Evolutionary conservation across 2,113 vertebrate genomes (phyloP).

Genomic region (Pipra filicauda): DNA sequence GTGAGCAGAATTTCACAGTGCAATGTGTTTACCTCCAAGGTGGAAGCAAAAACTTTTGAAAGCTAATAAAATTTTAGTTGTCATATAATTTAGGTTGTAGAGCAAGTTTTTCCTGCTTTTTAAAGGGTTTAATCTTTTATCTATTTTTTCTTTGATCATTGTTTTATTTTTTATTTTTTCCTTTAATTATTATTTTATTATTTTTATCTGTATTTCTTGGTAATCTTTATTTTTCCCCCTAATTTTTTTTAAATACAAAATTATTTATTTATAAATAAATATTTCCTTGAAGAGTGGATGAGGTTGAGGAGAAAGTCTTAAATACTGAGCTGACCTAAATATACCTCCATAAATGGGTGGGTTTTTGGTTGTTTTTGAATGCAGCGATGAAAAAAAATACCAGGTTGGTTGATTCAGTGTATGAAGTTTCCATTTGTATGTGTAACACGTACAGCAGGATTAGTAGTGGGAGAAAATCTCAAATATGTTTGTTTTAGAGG

Average conservation of each 20-base stretch:
- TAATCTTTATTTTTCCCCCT: neutral
- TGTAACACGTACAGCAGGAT: neutral
- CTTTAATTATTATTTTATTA: neutral
- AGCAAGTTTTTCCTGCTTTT: neutral
- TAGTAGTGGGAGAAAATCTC: neutral
- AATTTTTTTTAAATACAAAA: neutral
- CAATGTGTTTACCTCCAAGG: neutral
- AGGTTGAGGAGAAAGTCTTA: neutral
- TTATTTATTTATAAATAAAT: neutral
- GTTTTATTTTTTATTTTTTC: neutral
- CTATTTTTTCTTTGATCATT: neutral
- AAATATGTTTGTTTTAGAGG: neutral
- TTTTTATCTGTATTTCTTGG: neutral
- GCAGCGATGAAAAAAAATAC: neutral
- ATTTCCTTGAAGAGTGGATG: neutral
- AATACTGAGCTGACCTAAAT: neutral
- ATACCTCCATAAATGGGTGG: neutral
- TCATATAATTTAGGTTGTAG: neutral
- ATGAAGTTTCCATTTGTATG: neutral
- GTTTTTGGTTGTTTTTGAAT: neutral
- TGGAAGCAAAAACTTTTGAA: neutral
- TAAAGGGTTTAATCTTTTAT: neutral
- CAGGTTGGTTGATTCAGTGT: neutral
- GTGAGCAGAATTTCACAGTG: neutral
- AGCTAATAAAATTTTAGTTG: neutral